Conservation (phyloP, 2,113 vertebrate genomes). For the Forbesichthys papilliferus region DNA sequence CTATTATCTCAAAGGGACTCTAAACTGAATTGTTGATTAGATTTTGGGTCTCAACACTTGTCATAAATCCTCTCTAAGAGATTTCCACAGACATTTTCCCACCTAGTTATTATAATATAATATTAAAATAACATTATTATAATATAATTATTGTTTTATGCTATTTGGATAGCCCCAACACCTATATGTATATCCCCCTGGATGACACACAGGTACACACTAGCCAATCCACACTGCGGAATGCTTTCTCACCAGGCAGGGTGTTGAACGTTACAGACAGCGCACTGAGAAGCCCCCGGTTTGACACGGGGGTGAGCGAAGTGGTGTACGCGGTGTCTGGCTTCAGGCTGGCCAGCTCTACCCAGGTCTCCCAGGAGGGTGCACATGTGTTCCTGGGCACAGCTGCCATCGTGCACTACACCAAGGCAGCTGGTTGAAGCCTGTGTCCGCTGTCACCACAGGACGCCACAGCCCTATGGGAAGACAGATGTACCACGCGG, state of each 20-base stretch:
- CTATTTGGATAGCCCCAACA: no score
- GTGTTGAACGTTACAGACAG: conserved; percentile 81
- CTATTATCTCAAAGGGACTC: no score
- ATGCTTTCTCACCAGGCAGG: conserved; percentile 69
- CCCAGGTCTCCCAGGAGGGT: conserved; percentile 65
- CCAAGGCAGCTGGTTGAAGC: conserved; percentile 69
- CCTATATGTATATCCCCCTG: no score
- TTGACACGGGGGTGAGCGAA: conserved; percentile 77
- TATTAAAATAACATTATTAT: no score
- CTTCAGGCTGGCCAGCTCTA: conserved; percentile 68
- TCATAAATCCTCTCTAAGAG: no score
- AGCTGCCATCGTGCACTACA: background rate
- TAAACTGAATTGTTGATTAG: no score
- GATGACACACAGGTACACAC: background rate
- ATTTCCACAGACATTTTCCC: no score
- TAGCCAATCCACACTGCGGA: background rate
- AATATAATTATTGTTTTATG: no score
- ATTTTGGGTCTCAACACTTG: no score
- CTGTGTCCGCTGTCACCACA: conserved; percentile 66
- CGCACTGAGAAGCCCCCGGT: conserved; percentile 60
- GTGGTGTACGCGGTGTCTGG: conserved; percentile 81
- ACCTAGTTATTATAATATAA: no score
- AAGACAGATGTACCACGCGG: conserved; percentile 77
- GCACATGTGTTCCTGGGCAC: conserved; percentile 25
- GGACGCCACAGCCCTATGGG: conserved; percentile 82